Percentiles rank a stretch among this genome's conserved stretches.
phyloP scores from a whole-genome alignment of 2,797 vertebrate species.

The Spea hammondii region DNA sequence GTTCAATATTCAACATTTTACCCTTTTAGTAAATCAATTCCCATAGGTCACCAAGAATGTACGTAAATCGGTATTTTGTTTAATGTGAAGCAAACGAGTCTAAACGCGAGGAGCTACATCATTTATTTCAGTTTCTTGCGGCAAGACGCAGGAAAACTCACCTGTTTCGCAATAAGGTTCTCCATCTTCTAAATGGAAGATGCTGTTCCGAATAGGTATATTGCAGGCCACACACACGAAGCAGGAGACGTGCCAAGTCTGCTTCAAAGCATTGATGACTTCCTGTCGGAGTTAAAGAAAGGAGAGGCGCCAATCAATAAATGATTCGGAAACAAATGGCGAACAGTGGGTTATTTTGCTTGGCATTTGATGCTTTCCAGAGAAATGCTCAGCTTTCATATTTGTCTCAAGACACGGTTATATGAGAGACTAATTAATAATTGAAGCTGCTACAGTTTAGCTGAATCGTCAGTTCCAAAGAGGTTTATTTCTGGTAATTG shows the following conservation, averaged over 20 bases:
- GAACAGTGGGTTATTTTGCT: constrained; percentile 42
- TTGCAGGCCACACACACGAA: constrained; percentile 90
- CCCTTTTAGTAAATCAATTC: too few species aligned
- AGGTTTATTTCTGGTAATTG: constrained; percentile 48
- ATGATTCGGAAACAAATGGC: constrained; percentile 53
- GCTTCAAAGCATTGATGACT: constrained; percentile 96
- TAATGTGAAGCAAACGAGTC: too few species aligned
- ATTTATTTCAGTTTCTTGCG: too few species aligned
- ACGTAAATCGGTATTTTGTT: too few species aligned
- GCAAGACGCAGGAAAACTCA: constrained; percentile 59
- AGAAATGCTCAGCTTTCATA: constrained; percentile 48
- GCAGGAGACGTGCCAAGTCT: constrained; percentile 95
- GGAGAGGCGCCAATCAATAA: constrained; percentile 54
- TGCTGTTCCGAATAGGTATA: constrained; percentile 90
- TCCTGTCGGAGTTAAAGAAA: constrained; percentile 73
- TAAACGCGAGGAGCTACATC: too few species aligned
- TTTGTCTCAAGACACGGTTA: constrained; percentile 30
- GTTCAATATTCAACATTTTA: too few species aligned
- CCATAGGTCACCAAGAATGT: too few species aligned
- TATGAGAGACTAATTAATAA: constrained; percentile 40
- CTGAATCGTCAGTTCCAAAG: constrained; percentile 20
- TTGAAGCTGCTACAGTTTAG: constrained; percentile 18
- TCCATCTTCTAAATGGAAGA: constrained; percentile 96
- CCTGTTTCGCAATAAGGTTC: constrained; percentile 95
- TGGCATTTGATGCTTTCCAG: constrained; percentile 36